Conservation (phyloP, 64 coral and sea anemone genomes). For the Porites australiensis region DNA sequence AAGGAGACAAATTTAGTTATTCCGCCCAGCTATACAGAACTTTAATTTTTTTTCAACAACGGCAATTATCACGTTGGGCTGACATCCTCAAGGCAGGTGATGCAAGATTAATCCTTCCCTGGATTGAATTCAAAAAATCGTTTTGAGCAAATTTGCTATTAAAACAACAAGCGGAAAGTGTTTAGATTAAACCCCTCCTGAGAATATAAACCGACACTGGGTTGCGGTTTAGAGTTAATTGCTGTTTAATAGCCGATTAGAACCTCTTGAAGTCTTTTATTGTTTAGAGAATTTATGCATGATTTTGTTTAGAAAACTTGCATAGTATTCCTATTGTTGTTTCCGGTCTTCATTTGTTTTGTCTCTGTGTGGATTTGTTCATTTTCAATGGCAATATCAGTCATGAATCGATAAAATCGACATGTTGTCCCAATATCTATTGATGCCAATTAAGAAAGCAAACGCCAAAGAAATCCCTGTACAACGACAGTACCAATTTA, state of each 20-base stretch:
- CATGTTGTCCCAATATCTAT: neutral
- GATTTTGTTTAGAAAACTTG: neutral
- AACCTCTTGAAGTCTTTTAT: neutral
- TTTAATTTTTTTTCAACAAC: neutral
- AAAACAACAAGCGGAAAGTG: neutral
- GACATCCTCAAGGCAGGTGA: neutral
- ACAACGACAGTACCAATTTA: neutral
- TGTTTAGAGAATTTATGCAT: neutral
- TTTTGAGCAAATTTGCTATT: neutral
- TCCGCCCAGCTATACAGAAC: neutral
- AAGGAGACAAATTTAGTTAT: neutral
- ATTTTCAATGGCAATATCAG: neutral
- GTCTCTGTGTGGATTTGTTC: neutral
- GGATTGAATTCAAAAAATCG: neutral
- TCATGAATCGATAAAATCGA: neutral
- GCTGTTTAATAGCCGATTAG: constrained; percentile 8
- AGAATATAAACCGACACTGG: neutral
- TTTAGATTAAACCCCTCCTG: constrained; percentile 14
- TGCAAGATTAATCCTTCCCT: neutral
- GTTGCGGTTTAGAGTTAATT: neutral
- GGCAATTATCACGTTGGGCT: neutral
- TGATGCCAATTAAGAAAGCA: neutral
- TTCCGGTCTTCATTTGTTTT: neutral
- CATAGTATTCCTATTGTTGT: neutral
- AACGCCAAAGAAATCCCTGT: neutral